Evolutionary conservation across 2,113 vertebrate species (phyloP), one percentile per base, ranked within the genome.

Genomic region (Onychostruthus taczanowskii): DNA sequence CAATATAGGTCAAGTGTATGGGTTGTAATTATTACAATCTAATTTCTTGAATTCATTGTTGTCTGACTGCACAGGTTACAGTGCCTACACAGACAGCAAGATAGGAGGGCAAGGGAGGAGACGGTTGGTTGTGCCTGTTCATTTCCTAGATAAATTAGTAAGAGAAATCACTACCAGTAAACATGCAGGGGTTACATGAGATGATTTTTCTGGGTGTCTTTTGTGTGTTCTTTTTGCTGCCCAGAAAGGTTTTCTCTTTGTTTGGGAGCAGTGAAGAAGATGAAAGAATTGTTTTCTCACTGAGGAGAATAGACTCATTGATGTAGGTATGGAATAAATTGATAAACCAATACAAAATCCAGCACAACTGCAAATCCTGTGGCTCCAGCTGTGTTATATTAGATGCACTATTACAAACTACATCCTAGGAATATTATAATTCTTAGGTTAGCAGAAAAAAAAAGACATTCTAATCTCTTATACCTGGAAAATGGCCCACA

Each of bases 101-200:
- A 39, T 6, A 78, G 10, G 16, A 59, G 56, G 23, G 11, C 21
- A 72, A 72, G 24, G 19, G 23, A 76, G 31, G 37, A 52, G 30
- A 58, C 2, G 18, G 11, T 10, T 26, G 21, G 8, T 28, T 68
- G 9, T 61, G 26, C 53, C 61, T 81, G 19, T 37, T 88, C 56
- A n/a, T 68, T 76, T 47, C 17, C 22, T 19, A 16, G 23, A 75
- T n/a, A 59, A 66, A 83, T 49, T 75, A 58, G 11, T 62, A 87
- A 53, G 5, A 82, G 15, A 82, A 80, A 58, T 47, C 23, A 18
- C n/a, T 66, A 27, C 10, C 37, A 84, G 31, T n/a, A 64, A 53
- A 62, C 22, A 58, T 4, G 5, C 0, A 2, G 14, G 3, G 5
- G 1, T 26, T 66, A 21, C 33, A 66, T 50, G 6, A 73, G 55